A percentile compares a stretch with the other conserved stretches of the same genome.
These are phyloP conservation scores for Leptocoma aspasia DNA, from an alignment of 2,113 vertebrate genomes.

Conservation along the genomic window DNA sequence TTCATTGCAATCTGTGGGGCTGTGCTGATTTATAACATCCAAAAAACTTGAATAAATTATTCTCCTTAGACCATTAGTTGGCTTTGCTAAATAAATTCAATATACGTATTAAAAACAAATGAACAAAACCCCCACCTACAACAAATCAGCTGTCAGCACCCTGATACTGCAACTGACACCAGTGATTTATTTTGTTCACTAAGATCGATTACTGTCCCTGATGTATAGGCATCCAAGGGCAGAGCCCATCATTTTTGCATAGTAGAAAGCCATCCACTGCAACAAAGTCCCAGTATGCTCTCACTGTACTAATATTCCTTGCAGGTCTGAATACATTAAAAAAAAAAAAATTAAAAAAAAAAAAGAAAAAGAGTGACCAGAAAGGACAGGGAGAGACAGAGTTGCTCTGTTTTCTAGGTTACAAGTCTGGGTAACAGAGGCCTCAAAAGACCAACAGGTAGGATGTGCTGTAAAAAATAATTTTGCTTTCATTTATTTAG, in stretches of 20 bases:
- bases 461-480: background rate
- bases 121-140: background rate
- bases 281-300: background rate
- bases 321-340: background rate
- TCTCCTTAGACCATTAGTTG: background rate
- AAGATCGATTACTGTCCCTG: slow-evolving; percentile 38
- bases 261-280: background rate
- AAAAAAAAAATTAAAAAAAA: background rate
- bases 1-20: background rate
- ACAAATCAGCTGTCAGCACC: slow-evolving; percentile 15
- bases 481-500: background rate
- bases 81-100: background rate
- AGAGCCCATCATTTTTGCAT: slow-evolving; percentile 9
- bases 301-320: background rate
- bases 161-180: background rate
- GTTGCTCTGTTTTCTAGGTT: background rate
- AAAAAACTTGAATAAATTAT: background rate
- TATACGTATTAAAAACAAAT: background rate
- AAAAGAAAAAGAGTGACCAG: background rate
- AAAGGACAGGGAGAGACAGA: background rate
- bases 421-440: background rate
- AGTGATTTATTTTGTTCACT: slow-evolving; percentile 39
- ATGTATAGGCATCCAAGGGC: slow-evolving; percentile 17
- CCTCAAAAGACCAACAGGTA: background rate
- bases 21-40: background rate